Percentiles rank a stretch among this genome's conserved stretches.
Conservation (phyloP, 2,888 invertebrate species). For the Nymphalis polychloros region DNA sequence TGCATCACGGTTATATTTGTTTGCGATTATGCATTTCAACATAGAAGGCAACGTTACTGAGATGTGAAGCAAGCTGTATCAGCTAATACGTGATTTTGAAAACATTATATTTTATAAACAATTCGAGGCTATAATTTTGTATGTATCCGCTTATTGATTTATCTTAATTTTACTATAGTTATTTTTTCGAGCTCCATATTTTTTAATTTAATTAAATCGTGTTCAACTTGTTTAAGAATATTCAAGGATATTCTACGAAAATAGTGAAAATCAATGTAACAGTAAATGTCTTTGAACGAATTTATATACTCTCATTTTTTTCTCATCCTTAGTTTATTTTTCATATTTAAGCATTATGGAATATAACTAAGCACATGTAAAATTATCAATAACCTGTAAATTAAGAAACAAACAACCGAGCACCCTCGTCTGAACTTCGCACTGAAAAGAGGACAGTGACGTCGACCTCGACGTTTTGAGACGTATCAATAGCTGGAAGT, state of each 20-base stretch:
- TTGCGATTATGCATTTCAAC: slow-evolving; percentile 7
- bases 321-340: not conserved
- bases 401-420: slow-evolving; percentile 28
- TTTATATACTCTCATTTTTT: not conserved
- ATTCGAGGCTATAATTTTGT: not conserved
- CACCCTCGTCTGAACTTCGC: slow-evolving; percentile 51
- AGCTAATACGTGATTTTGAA: not conserved
- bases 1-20: slow-evolving; percentile 5
- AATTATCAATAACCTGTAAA: slow-evolving; percentile 28
- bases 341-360: slow-evolving; percentile 14
- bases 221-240: too few species aligned
- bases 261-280: too few species aligned
- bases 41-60: not conserved
- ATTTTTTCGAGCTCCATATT: too few species aligned
- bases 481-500: slow-evolving; percentile 57
- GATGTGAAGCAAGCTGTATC: not conserved
- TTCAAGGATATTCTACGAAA: too few species aligned
- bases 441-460: slow-evolving; percentile 69
- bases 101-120: not conserved
- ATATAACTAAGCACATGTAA: slow-evolving; percentile 11
- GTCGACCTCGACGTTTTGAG: slow-evolving; percentile 64
- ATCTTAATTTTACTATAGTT: too few species aligned
- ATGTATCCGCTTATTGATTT: too few species aligned
- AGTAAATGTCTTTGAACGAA: not conserved
- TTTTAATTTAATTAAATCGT: too few species aligned